These are phyloP conservation scores for Anodontia alba DNA, from an alignment of 2,888 invertebrate genomes.

Conservation along the genomic window DNA sequence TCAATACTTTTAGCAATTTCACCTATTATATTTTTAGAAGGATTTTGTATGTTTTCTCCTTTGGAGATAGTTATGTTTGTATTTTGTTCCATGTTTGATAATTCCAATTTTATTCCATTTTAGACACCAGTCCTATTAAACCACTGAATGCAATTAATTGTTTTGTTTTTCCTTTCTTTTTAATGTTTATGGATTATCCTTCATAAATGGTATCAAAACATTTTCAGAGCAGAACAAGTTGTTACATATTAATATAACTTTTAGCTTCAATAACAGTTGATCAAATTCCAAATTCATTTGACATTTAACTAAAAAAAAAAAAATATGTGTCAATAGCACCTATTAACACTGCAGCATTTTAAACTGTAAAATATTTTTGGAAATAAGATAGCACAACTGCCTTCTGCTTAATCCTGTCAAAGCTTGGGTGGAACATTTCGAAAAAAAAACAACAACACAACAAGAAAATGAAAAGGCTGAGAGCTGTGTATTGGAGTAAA, in stretches of 20 bases:
- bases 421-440: neutral
- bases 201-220: neutral
- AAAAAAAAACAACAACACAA: neutral
- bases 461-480: conserved; percentile 4
- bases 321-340: neutral
- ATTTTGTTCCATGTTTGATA: neutral
- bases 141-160: neutral
- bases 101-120: neutral
- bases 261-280: no score
- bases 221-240: no score
- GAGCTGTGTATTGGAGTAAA: conserved; percentile 2
- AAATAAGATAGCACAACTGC: no score
- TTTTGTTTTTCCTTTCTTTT: neutral
- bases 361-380: neutral
- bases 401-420: conserved; percentile 3
- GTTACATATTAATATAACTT: no score
- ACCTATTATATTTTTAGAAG: neutral
- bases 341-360: no score
- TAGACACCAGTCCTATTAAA: neutral
- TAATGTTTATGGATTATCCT: neutral
- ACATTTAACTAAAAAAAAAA: neutral
- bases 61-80: neutral
- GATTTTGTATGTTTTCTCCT: neutral
- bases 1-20: neutral
- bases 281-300: neutral